A percentile compares a stretch with the other conserved stretches of the same genome.
These are phyloP conservation scores for Drosophila melanica DNA, from an alignment of 1,140 invertebrate genomes.

Conservation along the genomic window DNA sequence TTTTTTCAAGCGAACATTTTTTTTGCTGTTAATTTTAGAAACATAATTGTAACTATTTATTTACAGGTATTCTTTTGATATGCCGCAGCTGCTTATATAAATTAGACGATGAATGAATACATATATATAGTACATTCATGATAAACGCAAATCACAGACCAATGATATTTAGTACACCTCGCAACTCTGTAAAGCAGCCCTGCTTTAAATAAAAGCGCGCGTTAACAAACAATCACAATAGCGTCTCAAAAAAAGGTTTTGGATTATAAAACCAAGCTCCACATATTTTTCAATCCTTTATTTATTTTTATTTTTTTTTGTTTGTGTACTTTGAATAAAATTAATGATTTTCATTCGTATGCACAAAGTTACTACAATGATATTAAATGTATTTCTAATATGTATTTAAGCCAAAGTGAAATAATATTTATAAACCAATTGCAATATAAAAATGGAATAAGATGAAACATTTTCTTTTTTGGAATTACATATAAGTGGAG, in stretches of 20 bases:
- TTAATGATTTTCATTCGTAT: slow-evolving; percentile 7
- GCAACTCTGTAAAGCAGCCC: no score
- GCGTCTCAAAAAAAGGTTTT: background rate
- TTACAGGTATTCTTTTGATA: background rate
- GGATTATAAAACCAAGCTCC: background rate
- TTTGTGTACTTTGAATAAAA: slow-evolving; percentile 14
- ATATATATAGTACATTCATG: no score
- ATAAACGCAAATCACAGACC: no score
- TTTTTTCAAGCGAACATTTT: slow-evolving; percentile 11
- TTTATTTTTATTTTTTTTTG: background rate
- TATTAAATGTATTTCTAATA: slow-evolving; percentile 22
- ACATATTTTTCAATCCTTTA: background rate
- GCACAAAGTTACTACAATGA: slow-evolving; percentile 17
- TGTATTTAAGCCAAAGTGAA: slow-evolving; percentile 12
- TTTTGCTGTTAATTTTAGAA: background rate
- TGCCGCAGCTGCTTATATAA: no score
- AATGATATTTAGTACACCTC: no score
- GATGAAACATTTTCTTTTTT: slow-evolving; percentile 5
- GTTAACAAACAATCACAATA: background rate
- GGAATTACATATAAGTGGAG: slow-evolving; percentile 9
- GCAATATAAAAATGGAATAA: slow-evolving; percentile 10
- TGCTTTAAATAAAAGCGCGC: no score
- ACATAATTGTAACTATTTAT: background rate
- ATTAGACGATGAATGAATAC: no score
- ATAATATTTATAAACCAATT: background rate